Evolutionary conservation across 2,888 invertebrate genomes (phyloP).

Genomic region (Acanthosepion esculentum): DNA sequence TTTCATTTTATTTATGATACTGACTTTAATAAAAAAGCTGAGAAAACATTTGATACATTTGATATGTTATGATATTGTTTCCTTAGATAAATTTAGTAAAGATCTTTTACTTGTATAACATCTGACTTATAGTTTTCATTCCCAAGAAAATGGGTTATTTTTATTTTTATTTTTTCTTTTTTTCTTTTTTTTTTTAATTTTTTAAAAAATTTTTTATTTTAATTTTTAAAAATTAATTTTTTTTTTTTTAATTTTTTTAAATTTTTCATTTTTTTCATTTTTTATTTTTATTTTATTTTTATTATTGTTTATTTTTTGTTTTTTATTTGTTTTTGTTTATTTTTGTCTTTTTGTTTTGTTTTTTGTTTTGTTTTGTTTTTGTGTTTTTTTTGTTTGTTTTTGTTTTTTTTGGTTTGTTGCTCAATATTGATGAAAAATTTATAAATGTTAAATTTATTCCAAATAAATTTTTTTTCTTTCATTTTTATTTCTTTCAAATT

Average conservation of each 20-base stretch:
- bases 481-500: neutral
- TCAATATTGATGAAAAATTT: neutral
- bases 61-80: slow-evolving; percentile 25
- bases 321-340: too few species aligned
- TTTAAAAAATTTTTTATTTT: too few species aligned
- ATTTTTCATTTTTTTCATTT: neutral
- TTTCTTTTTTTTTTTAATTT: too few species aligned
- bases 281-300: neutral
- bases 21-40: slow-evolving; percentile 33
- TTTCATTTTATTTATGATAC: slow-evolving; percentile 33
- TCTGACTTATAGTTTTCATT: neutral
- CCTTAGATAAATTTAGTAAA: slow-evolving; percentile 13
- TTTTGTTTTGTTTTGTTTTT: too few species aligned
- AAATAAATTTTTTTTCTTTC: too few species aligned
- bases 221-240: too few species aligned
- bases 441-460: neutral
- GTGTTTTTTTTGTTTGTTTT: too few species aligned
- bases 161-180: neutral
- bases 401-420: neutral
- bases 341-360: too few species aligned
- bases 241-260: too few species aligned
- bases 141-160: neutral
- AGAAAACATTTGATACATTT: slow-evolving; percentile 33
- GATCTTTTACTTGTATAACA: slow-evolving; percentile 10
- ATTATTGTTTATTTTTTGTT: neutral